A percentile compares a stretch with the other conserved stretches of the same genome.
Evolutionary conservation across 2,113 vertebrate species (phyloP).

Genomic region (Otus sunia): DNA sequence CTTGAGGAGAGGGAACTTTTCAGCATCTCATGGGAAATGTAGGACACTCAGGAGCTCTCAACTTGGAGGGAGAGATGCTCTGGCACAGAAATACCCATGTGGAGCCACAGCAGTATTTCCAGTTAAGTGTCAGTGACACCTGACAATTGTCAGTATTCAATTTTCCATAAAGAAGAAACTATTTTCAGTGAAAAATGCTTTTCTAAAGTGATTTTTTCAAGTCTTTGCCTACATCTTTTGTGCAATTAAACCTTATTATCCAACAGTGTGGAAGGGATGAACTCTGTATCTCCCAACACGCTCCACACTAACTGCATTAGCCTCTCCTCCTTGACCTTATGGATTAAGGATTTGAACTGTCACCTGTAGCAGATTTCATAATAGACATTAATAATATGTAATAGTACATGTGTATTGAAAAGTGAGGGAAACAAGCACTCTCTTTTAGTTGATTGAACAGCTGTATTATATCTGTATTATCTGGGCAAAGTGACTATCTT

Average conservation of each 20-base stretch:
- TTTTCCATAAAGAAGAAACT: not conserved
- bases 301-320: not conserved
- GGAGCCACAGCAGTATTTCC: not conserved
- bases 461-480: not conserved
- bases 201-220: not conserved
- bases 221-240: not conserved
- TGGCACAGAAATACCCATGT: not conserved
- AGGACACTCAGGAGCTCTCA: accelerated
- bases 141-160: not conserved
- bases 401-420: not conserved
- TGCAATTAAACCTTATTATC: not conserved
- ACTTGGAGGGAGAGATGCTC: not conserved
- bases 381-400: not conserved
- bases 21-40: not conserved
- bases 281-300: not conserved
- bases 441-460: not conserved
- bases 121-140: not conserved
- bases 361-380: not conserved
- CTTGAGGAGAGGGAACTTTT: not conserved
- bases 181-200: not conserved
- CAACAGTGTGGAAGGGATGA: not conserved
- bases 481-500: not conserved
- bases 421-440: not conserved
- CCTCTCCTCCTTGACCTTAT: not conserved
- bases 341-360: not conserved